phyloP scores from a whole-genome alignment of 2,888 invertebrate genomes.

The Lasioglossum vierecki region DNA sequence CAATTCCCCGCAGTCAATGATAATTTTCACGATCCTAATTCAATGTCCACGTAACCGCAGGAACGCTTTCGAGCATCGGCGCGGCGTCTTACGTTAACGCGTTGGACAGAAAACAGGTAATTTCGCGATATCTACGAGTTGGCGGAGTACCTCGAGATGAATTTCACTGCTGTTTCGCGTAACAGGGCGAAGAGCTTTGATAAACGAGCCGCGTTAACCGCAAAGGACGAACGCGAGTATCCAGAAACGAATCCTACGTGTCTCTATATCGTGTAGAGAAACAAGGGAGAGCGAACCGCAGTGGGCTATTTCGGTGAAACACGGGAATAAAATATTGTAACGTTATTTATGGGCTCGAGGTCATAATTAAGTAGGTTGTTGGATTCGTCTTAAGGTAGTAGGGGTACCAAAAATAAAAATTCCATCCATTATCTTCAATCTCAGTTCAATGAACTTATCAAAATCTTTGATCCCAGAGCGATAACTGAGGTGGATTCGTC shows the following conservation, averaged over 20 bases:
- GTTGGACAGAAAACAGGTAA: background rate
- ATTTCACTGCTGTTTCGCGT: background rate
- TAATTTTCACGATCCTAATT: background rate
- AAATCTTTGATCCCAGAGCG: too few relatives aligned
- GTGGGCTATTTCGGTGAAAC: too few relatives aligned
- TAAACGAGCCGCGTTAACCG: slow-evolving; percentile 1
- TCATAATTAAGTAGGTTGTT: too few relatives aligned
- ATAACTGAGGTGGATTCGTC: too few relatives aligned
- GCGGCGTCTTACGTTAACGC: background rate
- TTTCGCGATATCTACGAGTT: slow-evolving; percentile 19
- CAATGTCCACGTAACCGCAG: background rate
- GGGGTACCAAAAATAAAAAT: too few relatives aligned
- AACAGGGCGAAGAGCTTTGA: background rate
- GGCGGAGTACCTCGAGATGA: background rate
- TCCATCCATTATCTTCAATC: too few relatives aligned
- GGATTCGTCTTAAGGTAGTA: too few relatives aligned
- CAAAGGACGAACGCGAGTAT: background rate
- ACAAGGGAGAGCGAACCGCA: too few relatives aligned
- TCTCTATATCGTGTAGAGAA: background rate
- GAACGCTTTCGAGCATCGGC: background rate
- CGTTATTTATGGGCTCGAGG: too few relatives aligned
- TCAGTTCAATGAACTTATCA: too few relatives aligned
- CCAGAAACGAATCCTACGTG: slow-evolving; percentile 3
- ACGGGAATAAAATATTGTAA: too few relatives aligned
- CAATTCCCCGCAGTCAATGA: background rate